Percentiles rank a stretch among this genome's conserved stretches.
Conservation (phyloP, 92 coral and sea anemone species). For the Isaurus tuberculatus region DNA sequence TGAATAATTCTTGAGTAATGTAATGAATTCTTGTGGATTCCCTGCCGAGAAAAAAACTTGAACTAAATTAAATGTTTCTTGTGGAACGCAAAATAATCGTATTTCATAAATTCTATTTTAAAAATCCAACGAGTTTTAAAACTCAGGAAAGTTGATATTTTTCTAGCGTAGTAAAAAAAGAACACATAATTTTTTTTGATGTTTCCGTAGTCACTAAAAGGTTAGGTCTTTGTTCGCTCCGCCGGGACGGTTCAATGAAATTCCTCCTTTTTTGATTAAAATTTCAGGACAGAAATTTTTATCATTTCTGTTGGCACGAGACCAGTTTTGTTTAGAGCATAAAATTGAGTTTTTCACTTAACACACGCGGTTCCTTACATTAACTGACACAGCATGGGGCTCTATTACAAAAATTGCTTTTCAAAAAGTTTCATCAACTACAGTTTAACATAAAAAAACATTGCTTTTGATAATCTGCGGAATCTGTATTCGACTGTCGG, state of each 20-base stretch:
- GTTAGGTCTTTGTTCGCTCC: not conserved
- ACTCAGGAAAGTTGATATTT: constrained; percentile 5
- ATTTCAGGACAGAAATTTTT: constrained; percentile 1
- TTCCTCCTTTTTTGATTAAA: not conserved
- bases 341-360: not conserved
- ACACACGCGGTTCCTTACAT: not conserved
- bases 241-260: not conserved
- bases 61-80: not conserved
- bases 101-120: not conserved
- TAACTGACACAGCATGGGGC: not conserved
- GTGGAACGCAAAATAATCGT: not conserved
- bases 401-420: not conserved
- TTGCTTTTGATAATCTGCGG: not conserved
- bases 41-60: constrained; percentile 7
- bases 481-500: not conserved
- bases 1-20: not conserved
- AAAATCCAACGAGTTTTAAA: not conserved
- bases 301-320: constrained; percentile 4
- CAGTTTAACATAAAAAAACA: not conserved
- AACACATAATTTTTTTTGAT: not conserved
- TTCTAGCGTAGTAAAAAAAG: not conserved
- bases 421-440: not conserved
- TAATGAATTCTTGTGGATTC: not conserved
- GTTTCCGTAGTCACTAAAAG: not conserved
- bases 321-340: constrained; percentile 23